Base-by-base conservation (phyloP, 2,797 vertebrate species). In the Siniperca undulata region DNA sequence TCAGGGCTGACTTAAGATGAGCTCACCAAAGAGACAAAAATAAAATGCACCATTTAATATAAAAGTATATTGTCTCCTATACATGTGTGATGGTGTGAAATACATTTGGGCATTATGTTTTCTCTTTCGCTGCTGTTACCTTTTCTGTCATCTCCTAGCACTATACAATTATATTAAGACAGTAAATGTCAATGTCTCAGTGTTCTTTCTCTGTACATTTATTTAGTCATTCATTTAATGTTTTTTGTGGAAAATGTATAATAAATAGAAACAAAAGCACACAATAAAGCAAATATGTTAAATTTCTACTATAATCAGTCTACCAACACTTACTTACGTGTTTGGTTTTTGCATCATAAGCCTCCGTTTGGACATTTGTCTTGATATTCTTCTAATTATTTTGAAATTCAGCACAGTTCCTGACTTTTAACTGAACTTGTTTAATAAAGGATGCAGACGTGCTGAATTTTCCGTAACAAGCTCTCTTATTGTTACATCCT, bases 391-490 rank as follows among this genome's bases (percentile, higher is more conserved):
- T 14, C 19, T 64, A 3, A 7, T 46, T 53, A 30, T 36, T 48
- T 50, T 20, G 12, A 62, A 62, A 34, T 44, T 34, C 44, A 12
- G 36, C 55, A 10, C 46, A 4, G 48, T 30, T 68, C 50, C 14
- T 19, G 27, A 68, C n/a, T 11, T 19, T 20, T 34, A 44, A 65
- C n/a, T 44, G 5, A 64, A 34, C 22, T 14, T 17, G 36, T 46
- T 68, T 58, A 34, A 70, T 67, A 72, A 46, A 42, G n/a, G 4
- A 34, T 1, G 27, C 58, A 13, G 74, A 20, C 70, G 13, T 13
- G 44, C 53, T 61, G 60, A 64, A 56, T 30, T 69, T 70, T 48
- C 80, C 50, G 53, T 4, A 62, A 82, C 66, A 50, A 3, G 0
- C 13, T 34, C 3, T 65, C 52, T 38, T n/a, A 56, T 61, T 13